These are phyloP conservation scores for Calephelis perditalis DNA, from an alignment of 2,888 invertebrate species.

Conservation along the genomic window DNA sequence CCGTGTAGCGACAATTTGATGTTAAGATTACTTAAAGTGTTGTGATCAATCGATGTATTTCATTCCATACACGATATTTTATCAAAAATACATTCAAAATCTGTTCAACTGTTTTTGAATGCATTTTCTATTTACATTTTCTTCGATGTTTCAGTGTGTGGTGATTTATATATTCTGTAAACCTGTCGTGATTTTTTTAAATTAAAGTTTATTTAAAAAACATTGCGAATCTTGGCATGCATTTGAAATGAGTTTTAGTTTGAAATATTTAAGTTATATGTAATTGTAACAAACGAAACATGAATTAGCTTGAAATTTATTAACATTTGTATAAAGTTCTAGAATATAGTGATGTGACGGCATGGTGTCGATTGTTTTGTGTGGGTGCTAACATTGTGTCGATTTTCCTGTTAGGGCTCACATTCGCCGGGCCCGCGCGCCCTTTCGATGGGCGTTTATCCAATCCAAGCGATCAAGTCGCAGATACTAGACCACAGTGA, in stretches of 20 bases:
- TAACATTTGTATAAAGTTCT: constrained; percentile 45
- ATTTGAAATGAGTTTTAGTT: constrained; percentile 39
- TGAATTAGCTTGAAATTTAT: constrained; percentile 50
- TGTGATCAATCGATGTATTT: constrained; percentile 64
- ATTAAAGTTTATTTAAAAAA: constrained; percentile 11
- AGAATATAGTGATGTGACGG: constrained; percentile 53
- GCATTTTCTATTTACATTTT: constrained; percentile 51
- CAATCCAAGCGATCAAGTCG: constrained; percentile 92
- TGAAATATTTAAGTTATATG: constrained; percentile 28
- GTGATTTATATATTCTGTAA: constrained; percentile 29
- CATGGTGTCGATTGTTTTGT: constrained; percentile 70
- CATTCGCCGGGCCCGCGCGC: constrained; percentile 95
- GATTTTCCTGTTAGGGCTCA: constrained; percentile 85
- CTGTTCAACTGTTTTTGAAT: constrained; percentile 71
- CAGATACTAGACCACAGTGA: constrained; percentile 91
- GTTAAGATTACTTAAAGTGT: constrained; percentile 58
- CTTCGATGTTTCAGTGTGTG: constrained; percentile 37
- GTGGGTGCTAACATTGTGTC: constrained; percentile 80
- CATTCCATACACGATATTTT: constrained; percentile 43
- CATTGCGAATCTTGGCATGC: constrained; percentile 45
- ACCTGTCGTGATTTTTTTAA: constrained; percentile 21
- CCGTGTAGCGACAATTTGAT: constrained; percentile 59
- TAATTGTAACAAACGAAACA: constrained; percentile 39
- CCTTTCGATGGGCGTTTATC: constrained; percentile 93
- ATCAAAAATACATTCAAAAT: constrained; percentile 27